These are phyloP conservation scores for Pogonocherus hispidulus DNA, from an alignment of 2,888 invertebrate species.

Conservation along the genomic window DNA sequence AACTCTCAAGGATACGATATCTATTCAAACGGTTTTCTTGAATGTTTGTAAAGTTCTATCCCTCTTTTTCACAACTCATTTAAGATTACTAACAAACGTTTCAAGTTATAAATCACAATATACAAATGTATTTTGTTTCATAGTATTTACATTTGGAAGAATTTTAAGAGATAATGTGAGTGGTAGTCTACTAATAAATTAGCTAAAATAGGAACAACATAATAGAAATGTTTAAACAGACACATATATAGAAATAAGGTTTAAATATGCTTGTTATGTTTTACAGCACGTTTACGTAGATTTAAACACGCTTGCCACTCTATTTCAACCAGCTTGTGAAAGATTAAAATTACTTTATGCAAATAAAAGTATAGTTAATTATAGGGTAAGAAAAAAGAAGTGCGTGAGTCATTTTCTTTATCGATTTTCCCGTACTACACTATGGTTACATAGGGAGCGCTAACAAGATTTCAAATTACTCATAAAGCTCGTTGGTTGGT, in stretches of 20 bases:
- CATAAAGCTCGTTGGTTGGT: too few species aligned
- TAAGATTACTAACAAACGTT: background rate
- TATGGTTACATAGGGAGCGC: too few species aligned
- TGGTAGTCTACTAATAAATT: too few species aligned
- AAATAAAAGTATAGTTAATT: background rate
- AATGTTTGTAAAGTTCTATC: background rate
- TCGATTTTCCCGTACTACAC: background rate
- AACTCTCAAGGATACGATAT: background rate
- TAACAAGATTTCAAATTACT: too few species aligned
- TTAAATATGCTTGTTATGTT: too few species aligned
- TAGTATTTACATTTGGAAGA: too few species aligned
- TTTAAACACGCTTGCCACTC: background rate
- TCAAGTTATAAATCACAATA: too few species aligned
- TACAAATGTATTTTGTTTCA: too few species aligned
- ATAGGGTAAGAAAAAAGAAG: slow-evolving; percentile 1
- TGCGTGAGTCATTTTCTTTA: background rate
- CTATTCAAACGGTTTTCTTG: background rate
- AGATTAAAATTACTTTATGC: slow-evolving; percentile 2
- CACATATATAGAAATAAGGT: too few species aligned
- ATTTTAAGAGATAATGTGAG: too few species aligned
- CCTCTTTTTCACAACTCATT: background rate
- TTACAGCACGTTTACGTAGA: background rate
- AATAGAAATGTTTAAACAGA: too few species aligned
- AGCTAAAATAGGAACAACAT: too few species aligned
- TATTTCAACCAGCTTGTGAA: background rate